Conservation (phyloP, 2,888 invertebrate genomes). For the Clivina fossor region DNA sequence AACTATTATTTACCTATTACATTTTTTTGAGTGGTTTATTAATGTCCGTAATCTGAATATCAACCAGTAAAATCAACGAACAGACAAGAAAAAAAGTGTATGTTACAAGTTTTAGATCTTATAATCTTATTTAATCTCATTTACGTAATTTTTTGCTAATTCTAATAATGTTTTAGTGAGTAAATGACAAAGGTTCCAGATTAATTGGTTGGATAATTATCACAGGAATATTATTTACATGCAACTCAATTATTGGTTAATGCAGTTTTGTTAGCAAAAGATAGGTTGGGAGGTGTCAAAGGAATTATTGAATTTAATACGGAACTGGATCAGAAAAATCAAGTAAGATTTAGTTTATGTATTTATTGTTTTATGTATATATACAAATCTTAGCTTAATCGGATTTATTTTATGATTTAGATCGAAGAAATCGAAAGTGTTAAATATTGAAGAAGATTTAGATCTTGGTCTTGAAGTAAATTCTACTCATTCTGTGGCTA, state of each 20-base stretch:
- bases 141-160: constrained; percentile 23
- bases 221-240: constrained; percentile 78
- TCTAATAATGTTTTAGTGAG: constrained; percentile 58
- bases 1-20: too few relatives aligned
- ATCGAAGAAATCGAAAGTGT: constrained; percentile 43
- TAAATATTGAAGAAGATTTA: constrained; percentile 60
- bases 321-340: constrained; percentile 70
- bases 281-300: constrained; percentile 77
- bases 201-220: constrained; percentile 64
- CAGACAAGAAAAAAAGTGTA: constrained; percentile 94
- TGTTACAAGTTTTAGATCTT: constrained; percentile 83
- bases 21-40: constrained; percentile 73
- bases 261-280: constrained; percentile 68
- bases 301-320: constrained; percentile 77
- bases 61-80: constrained; percentile 91
- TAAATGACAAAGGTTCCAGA: constrained; percentile 74
- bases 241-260: constrained; percentile 80
- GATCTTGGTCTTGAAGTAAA: constrained; percentile 64
- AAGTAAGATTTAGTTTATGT: constrained; percentile 51
- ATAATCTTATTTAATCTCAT: constrained; percentile 62
- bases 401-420: constrained; percentile 19
- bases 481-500: constrained; percentile 71
- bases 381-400: too few relatives aligned
- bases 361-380: constrained; percentile 22
- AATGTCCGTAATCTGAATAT: constrained; percentile 95